Evolutionary conservation across 2,888 invertebrate species (phyloP).

Genomic region (Odontothrips loti): DNA sequence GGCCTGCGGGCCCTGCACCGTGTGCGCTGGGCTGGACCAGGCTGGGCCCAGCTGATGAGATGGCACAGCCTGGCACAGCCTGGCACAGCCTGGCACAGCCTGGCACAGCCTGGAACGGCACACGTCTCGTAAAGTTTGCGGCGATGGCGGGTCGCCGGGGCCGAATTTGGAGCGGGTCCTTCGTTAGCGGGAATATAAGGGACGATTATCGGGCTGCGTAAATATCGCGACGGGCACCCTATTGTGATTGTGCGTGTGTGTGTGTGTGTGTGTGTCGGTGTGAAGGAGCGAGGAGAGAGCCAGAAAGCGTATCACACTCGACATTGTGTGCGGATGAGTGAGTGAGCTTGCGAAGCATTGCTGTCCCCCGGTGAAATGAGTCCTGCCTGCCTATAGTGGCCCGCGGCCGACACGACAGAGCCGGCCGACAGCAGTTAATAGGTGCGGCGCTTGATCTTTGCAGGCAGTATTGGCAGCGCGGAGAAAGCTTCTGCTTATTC

Average conservation of each 20-base stretch:
- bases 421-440: no score
- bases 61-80: no score
- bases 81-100: no score
- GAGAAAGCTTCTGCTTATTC: not conserved
- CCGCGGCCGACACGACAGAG: no score
- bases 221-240: not conserved
- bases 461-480: not conserved
- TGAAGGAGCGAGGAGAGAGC: not conserved
- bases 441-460: no score
- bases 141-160: not conserved
- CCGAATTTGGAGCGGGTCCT: slow-evolving; percentile 18
- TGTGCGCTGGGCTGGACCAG: no score
- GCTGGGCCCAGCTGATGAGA: no score
- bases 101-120: no score
- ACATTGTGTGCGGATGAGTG: no score
- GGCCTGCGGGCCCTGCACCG: no score
- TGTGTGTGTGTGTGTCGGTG: not conserved
- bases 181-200: not conserved
- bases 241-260: not conserved
- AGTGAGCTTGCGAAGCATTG: not conserved
- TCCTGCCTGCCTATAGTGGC: not conserved
- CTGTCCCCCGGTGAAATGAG: no score
- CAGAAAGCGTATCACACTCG: not conserved
- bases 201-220: not conserved
- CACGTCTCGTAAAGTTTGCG: not conserved